Evolutionary conservation across 2,888 invertebrate species (phyloP), one percentile per base, ranked within the genome.

Genomic region (Cosmia trapezina): DNA sequence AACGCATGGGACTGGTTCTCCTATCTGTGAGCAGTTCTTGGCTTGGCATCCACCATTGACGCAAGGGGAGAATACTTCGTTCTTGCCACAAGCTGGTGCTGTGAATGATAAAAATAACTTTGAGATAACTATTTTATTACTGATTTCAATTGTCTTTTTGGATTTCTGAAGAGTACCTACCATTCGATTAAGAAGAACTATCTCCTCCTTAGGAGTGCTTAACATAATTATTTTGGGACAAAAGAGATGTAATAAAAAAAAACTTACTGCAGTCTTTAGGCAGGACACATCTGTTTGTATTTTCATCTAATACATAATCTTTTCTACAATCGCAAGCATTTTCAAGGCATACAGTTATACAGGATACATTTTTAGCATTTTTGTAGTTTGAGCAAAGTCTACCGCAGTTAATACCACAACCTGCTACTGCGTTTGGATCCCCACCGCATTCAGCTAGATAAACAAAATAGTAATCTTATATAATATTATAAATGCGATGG

Each of bases 1-100:
- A 1, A 84, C 67, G 68, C 91, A 91, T 5, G 86, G 81, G 17
- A 89, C 76, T 11, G 81, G 72, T 49, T 79, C 70, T 0, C 88
- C 89, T 12, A 87, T 47, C 72, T 91, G 87, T 0, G 88, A 85
- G 73, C 92, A 91, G 61, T 88, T 89, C 68, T 81, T 82, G 0
- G 83, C 69, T 37, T 76, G 57, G 76, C 92, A 92, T 12, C 87
- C 88, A 12, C 87, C 88, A 33, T 91, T 88, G 11, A 80, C 81
- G 47, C 91, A 91, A 1, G 81, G 62, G 0, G 86, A 87, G 51
- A 80, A 89, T 0, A 87, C 87, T 85, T 90, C 81, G 33, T 84
- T 62, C 2, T 62, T 69, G 8, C 47, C 51, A 22, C 82, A 81
- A n/a, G 43, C 33, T 12, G 59, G 78, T 53, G 70, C 78, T 82